Evolutionary conservation across 2,113 vertebrate species (phyloP).

Genomic region (Arothron firmamentum): DNA sequence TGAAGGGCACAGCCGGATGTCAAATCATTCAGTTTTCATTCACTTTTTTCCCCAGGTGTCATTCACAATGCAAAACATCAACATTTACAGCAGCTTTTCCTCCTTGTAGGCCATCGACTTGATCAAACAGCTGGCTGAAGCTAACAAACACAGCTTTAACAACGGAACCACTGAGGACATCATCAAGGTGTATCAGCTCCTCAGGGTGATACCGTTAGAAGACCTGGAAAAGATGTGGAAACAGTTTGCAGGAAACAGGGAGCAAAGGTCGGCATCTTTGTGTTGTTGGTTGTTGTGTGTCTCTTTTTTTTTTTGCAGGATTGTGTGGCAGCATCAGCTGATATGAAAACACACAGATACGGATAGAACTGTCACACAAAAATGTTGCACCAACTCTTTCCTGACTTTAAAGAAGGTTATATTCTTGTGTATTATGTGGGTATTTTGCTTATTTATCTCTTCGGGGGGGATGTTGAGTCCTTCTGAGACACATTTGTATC

Average conservation of each 20-base stretch:
- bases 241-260: slow-evolving; percentile 53
- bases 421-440: too few species aligned
- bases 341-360: neutral
- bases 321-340: too few species aligned
- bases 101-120: slow-evolving; percentile 72
- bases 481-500: too few species aligned
- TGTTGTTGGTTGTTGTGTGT: too few species aligned
- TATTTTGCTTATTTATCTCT: too few species aligned
- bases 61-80: neutral
- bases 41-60: neutral
- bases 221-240: slow-evolving; percentile 72
- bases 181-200: slow-evolving; percentile 75
- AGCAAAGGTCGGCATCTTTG: slow-evolving; percentile 59
- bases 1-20: too few species aligned
- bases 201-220: slow-evolving; percentile 51
- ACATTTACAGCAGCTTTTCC: neutral
- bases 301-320: too few species aligned
- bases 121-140: slow-evolving; percentile 73
- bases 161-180: slow-evolving; percentile 63
- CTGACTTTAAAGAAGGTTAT: too few species aligned
- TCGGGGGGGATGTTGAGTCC: too few species aligned
- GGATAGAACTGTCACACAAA: too few species aligned
- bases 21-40: too few species aligned
- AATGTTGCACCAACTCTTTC: neutral
- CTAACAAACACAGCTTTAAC: slow-evolving; percentile 70